phyloP scores from a whole-genome alignment of 2,113 vertebrate genomes.

The Rhadina sibilatrix region DNA sequence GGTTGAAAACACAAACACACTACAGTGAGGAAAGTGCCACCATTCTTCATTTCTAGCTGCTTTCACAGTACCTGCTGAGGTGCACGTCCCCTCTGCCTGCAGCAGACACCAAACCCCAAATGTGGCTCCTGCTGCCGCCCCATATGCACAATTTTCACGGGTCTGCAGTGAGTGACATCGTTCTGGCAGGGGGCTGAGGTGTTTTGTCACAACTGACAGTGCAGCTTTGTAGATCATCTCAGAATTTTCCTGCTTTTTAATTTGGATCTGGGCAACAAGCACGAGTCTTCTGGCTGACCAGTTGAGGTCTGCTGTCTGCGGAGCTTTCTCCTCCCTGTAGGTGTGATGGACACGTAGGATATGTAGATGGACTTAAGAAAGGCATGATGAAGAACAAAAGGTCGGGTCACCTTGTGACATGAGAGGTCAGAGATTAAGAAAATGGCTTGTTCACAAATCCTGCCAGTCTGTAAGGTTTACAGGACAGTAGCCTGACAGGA shows the following conservation, averaged over 20 bases:
- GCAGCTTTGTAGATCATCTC: background rate
- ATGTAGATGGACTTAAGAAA: background rate
- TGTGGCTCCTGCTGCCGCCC: background rate
- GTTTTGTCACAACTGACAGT: background rate
- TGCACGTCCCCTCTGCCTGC: background rate
- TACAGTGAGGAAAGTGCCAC: background rate
- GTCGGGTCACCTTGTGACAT: background rate
- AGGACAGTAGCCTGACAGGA: background rate
- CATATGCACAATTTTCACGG: background rate
- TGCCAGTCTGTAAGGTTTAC: background rate
- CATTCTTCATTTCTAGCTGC: background rate
- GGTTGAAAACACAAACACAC: background rate
- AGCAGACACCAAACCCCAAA: background rate
- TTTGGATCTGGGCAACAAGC: background rate
- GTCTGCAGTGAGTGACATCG: background rate
- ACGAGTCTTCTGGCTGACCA: background rate
- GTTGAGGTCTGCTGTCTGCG: background rate
- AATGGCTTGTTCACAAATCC: background rate
- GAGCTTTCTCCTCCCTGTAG: background rate
- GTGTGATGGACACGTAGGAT: background rate
- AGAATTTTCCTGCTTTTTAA: background rate
- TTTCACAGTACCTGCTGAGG: background rate
- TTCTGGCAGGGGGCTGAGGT: background rate
- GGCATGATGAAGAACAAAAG: background rate
- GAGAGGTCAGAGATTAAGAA: background rate